Conservation (phyloP, 2,113 vertebrate species). For the Bubo bubo region DNA sequence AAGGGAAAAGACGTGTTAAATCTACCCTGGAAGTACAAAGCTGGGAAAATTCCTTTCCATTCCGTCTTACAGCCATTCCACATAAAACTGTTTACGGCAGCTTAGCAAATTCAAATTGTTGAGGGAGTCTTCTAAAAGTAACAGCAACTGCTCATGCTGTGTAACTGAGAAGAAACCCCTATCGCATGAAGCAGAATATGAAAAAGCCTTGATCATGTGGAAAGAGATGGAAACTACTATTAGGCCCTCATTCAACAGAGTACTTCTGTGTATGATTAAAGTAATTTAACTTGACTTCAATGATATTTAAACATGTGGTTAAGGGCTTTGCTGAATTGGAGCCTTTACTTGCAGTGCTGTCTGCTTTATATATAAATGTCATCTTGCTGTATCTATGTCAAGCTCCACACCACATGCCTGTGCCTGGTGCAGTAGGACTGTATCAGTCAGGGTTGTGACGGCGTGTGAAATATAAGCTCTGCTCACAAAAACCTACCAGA, state of each 20-base stretch:
- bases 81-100: not conserved
- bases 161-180: not conserved
- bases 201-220: slow-evolving; percentile 10
- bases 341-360: not conserved
- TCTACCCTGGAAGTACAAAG: not conserved
- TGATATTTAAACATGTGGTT: slow-evolving; percentile 15
- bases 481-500: not conserved
- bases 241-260: not conserved
- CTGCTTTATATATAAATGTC: not conserved
- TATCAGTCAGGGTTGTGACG: not conserved
- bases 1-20: slow-evolving; percentile 38
- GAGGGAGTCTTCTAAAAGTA: slow-evolving; percentile 51
- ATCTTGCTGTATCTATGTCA: not conserved
- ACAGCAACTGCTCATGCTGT: slow-evolving; percentile 17
- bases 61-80: not conserved
- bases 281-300: slow-evolving; percentile 34
- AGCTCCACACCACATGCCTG: not conserved
- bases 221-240: slow-evolving; percentile 23
- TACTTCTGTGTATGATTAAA: slow-evolving; percentile 13
- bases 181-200: not conserved
- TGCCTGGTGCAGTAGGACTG: not conserved
- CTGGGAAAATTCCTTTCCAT: slow-evolving; percentile 16
- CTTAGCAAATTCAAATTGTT: slow-evolving; percentile 6
- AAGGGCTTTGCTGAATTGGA: not conserved
- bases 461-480: not conserved